phyloP scores from a whole-genome alignment of 1,140 invertebrate species.

The Aphaenogaster ashmeadi region DNA sequence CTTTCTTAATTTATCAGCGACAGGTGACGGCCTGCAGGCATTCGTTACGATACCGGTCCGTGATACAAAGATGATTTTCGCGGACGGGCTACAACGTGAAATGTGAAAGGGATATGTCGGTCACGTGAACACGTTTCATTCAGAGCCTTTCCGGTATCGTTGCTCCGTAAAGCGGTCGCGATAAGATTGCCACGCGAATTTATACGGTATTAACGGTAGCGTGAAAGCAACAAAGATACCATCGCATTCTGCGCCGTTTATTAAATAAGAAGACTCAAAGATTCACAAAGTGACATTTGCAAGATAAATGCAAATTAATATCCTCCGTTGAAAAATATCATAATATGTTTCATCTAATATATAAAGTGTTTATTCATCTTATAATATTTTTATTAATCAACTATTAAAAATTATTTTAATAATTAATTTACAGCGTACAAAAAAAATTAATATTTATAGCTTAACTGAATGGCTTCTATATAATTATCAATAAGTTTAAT shows the following conservation, averaged over 20 bases:
- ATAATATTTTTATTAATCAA: not conserved
- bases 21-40: constrained; percentile 43
- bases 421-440: not conserved
- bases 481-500: not conserved
- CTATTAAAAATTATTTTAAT: not conserved
- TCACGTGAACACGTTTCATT: constrained; percentile 58
- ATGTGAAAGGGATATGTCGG: constrained; percentile 64
- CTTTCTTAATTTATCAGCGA: constrained; percentile 62
- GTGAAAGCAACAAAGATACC: constrained; percentile 47
- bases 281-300: not conserved
- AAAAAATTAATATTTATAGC: not conserved
- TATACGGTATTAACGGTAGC: constrained; percentile 61
- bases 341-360: not conserved
- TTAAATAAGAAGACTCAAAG: constrained; percentile 50
- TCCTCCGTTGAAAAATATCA: not conserved
- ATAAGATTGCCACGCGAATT: constrained; percentile 61
- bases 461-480: not conserved
- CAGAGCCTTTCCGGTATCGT: constrained; percentile 16
- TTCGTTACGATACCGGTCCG: constrained; percentile 38
- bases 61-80: constrained; percentile 51
- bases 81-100: constrained; percentile 10
- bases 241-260: constrained; percentile 31
- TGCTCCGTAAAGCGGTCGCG: constrained; percentile 49
- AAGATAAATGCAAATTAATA: constrained; percentile 7
- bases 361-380: not conserved